Percentiles rank a stretch among this genome's conserved stretches.
Evolutionary conservation across 2,113 vertebrate species (phyloP).

Genomic region (Mobula birostris): DNA sequence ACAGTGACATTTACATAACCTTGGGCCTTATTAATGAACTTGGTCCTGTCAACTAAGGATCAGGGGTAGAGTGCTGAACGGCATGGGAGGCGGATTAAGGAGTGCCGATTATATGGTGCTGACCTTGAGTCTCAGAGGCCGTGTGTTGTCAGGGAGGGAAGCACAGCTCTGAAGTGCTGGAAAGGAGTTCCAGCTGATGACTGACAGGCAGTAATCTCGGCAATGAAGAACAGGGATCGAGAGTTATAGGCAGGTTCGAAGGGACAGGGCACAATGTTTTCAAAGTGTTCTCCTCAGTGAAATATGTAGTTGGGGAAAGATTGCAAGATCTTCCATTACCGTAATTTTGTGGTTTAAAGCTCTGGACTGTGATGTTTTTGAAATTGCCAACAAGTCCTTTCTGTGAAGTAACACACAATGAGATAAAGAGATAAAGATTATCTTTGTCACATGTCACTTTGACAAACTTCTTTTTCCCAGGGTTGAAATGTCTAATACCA

Average conservation of each 20-base stretch:
- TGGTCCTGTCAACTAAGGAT: too few species aligned
- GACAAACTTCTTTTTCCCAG: too few species aligned
- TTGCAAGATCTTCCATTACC: too few species aligned
- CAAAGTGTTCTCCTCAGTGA: too few species aligned
- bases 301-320: too few species aligned
- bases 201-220: not conserved
- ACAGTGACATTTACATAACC: too few species aligned
- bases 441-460: too few species aligned
- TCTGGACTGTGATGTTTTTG: not conserved
- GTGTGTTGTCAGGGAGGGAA: not conserved
- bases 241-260: not conserved
- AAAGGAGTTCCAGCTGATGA: not conserved
- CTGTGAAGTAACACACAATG: not conserved
- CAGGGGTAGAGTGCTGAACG: not conserved
- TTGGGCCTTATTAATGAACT: too few species aligned
- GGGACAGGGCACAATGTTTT: not conserved
- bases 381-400: not conserved
- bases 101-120: not conserved
- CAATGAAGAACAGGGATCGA: too few species aligned
- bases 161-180: not conserved
- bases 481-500: too few species aligned
- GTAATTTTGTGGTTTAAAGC: too few species aligned
- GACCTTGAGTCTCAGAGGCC: not conserved
- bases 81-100: not conserved
- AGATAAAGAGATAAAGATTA: too few species aligned